Evolutionary conservation across 1,140 invertebrate genomes (phyloP).

Genomic region (Lepidurus packardi): DNA sequence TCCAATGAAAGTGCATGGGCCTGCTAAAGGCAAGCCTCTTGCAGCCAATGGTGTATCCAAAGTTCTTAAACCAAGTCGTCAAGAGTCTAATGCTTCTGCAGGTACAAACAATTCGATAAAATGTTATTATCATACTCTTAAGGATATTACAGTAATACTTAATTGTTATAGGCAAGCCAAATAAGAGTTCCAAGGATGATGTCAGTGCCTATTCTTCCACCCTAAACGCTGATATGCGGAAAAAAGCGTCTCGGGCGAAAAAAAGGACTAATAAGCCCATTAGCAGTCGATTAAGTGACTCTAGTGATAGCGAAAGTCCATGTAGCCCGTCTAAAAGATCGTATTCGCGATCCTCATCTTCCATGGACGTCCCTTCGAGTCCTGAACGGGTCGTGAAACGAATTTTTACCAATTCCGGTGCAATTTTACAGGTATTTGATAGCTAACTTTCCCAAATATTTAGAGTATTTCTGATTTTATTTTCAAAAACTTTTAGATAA

Average conservation of each 20-base stretch:
- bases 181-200: background rate
- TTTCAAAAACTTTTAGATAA: background rate
- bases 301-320: constrained; percentile 6
- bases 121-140: too few relatives aligned
- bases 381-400: background rate
- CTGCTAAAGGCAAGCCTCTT: background rate
- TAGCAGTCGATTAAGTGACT: constrained; percentile 4
- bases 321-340: background rate
- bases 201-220: background rate
- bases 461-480: background rate
- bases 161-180: background rate
- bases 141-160: background rate
- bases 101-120: too few relatives aligned
- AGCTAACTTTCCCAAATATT: background rate
- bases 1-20: background rate
- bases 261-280: background rate
- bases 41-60: background rate
- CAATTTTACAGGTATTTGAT: background rate
- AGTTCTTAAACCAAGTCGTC: background rate
- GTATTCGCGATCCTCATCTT: background rate
- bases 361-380: constrained; percentile 10
- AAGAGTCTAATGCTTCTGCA: background rate
- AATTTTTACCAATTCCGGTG: constrained; percentile 12
- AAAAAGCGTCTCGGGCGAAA: background rate
- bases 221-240: background rate